Conservation (phyloP, 1,140 invertebrate genomes). For the Atta colombica region DNA sequence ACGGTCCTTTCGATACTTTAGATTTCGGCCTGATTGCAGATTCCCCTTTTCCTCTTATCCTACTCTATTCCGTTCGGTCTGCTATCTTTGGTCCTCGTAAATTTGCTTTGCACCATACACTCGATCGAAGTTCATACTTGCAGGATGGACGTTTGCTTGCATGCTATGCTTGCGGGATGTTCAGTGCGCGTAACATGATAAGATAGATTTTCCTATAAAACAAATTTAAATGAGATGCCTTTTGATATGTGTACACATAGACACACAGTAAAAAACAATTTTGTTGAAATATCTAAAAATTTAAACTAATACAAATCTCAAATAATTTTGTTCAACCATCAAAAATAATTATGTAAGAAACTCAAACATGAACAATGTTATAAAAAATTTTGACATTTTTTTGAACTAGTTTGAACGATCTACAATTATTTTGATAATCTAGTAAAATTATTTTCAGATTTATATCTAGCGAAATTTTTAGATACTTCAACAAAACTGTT, state of each 20-base stretch:
- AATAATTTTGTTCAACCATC: no score
- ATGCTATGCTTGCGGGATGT: conserved; percentile 2
- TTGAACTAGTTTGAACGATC: no score
- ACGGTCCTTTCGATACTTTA: conserved; percentile 76
- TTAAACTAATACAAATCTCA: no score
- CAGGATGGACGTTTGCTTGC: conserved; percentile 41
- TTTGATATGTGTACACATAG: not conserved
- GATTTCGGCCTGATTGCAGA: conserved; percentile 42
- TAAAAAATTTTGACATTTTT: no score
- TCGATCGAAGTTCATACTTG: conserved; percentile 60
- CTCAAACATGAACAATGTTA: no score
- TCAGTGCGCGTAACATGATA: not conserved
- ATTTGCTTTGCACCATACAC: conserved; percentile 68
- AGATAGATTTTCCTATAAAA: not conserved
- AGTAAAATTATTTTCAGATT: no score
- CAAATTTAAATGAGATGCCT: not conserved
- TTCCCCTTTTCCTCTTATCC: conserved; percentile 23
- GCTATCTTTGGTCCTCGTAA: conserved; percentile 67
- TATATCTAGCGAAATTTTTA: no score
- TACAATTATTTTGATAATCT: no score
- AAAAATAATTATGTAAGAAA: no score
- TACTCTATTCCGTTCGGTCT: not conserved
- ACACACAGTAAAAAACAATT: not conserved
- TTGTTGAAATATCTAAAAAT: no score
- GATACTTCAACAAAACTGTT: no score